Base-by-base conservation (phyloP, 1,140 invertebrate genomes). In the Orussus abietinus region DNA sequence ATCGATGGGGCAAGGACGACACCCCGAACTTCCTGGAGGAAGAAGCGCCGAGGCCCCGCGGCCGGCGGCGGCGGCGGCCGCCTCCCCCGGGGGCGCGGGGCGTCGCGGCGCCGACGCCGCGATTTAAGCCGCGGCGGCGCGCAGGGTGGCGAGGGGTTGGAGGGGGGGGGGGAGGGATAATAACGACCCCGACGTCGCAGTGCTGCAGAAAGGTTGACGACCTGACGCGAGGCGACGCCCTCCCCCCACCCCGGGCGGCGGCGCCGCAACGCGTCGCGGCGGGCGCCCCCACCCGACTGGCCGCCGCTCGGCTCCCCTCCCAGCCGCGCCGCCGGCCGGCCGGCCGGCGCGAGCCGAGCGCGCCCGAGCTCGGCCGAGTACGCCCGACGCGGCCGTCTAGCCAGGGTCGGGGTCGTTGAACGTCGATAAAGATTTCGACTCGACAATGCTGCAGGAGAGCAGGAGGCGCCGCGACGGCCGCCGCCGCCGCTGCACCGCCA, bases 361-460 rank as follows among this genome's bases (percentile, higher is more conserved):
- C 38, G 32, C 49, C 45, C 45, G 38, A 42, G 31, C 40, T 18
- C 40, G 17, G 31, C 12, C 15, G 7, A 14, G 4, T 5, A 18
- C 11, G 4, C 29, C 5, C 46, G 52, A 45, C 55, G 52, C 53
- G 45, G 52, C 51, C 59, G 70, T 73, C 70, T 73, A 69, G 69
- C 69, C 69, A 71, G 70, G 67, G 65, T 71, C 68, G 70, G 69
- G 68, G 67, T 73, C 70, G 64, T 73, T 73, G 70, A 72, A 73
- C 69, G 70, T 73, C 66, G 69, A 72, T 73, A 72, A 73, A 73
- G 70, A 73, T 72, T 70, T 73, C 63, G 62, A 66, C 66, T 66
- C 65, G 47, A 57, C 69, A 59, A 53, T 64, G 53, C 64, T 53
- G 56, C 61, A 53, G 54, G 49, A n/a, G n/a, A n/a, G n/a, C n/a